Base-by-base conservation (phyloP, 2,888 invertebrate species). In the Epistrophe eligans region DNA sequence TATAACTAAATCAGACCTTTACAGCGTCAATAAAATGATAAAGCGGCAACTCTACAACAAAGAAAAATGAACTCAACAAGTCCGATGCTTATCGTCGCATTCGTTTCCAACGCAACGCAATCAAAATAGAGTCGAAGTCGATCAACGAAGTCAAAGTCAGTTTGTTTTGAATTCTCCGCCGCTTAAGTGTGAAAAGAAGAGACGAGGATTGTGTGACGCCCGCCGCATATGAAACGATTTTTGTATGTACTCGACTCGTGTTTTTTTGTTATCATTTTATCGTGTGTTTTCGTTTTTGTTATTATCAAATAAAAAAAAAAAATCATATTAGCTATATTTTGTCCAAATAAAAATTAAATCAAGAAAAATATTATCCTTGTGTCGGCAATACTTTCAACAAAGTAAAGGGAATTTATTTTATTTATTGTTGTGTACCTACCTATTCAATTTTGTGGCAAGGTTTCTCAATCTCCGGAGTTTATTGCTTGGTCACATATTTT, bases 131-230 rank as follows among this genome's bases (percentile, higher is more conserved):
- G 45, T n/a, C 45, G 7, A 45, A 15, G 11, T 28, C 5, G 9
- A 9, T 0, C 7, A 32, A 35, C 35, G 32, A 32, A 32, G 32
- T 4, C 40, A 17, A 40, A 43, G 62, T 32, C 62, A 62, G 38
- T 62, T 40, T 62, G 38, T 43, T 62, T 62, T 62, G 62, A 57
- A 57, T 32, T 57, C n/a, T 32, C 57, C n/a, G n/a, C 45, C 7
- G 45, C n/a, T n/a, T 2, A n/a, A n/a, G 45, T 3, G n/a, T 2
- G 0, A 45, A 45, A 24, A 24, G 24, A 24, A 24, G 15, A 6
- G 15, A 11, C 15, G 43, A 43, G 43, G 28, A 32, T 24, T 28
- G 55, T 13, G 28, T 50, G 50, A 19, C 5, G 50, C 5, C 5
- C 19, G 11, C 8, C 45, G 45, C 45, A 45, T n/a, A 8, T n/a